Percentiles rank a stretch among this genome's conserved stretches.
Conservation (phyloP, 2,888 invertebrate species). For the Tiliacea citrago region DNA sequence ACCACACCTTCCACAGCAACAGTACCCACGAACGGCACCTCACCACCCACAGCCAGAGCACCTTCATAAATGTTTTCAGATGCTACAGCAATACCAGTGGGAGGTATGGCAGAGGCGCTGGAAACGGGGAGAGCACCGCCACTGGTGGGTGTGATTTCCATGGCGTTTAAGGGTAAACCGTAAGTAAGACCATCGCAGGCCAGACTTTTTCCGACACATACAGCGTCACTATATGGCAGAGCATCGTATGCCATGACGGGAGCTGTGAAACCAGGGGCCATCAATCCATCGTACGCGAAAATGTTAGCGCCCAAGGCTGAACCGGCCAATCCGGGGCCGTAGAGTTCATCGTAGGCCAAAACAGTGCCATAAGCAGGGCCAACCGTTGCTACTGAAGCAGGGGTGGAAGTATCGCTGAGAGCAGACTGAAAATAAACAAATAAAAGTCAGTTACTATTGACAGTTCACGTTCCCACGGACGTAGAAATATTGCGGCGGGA, state of each 20-base stretch:
- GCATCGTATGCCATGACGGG: conserved; percentile 6
- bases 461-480: too few species aligned
- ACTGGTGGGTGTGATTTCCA: conserved; percentile 41
- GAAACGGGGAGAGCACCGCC: conserved; percentile 55
- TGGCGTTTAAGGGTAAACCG: not conserved
- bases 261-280: not conserved
- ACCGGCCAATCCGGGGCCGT: conserved; percentile 1
- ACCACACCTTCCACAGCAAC: conserved; percentile 67
- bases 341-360: conserved; percentile 15
- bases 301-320: conserved; percentile 9
- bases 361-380: not conserved
- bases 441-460: not conserved
- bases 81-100: conserved; percentile 51
- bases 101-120: conserved; percentile 53
- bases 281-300: conserved; percentile 18
- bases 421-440: conserved; percentile 39
- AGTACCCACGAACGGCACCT: conserved; percentile 74
- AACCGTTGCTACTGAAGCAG: conserved; percentile 29
- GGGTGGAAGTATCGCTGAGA: conserved; percentile 30
- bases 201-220: conserved; percentile 7
- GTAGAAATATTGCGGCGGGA: too few species aligned
- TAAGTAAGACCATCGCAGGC: not conserved
- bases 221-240: conserved; percentile 2
- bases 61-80: conserved; percentile 66
- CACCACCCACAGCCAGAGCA: conserved; percentile 64